Evolutionary conservation across 2,797 vertebrate species (phyloP).

Genomic region (Loriculus beryllinus): DNA sequence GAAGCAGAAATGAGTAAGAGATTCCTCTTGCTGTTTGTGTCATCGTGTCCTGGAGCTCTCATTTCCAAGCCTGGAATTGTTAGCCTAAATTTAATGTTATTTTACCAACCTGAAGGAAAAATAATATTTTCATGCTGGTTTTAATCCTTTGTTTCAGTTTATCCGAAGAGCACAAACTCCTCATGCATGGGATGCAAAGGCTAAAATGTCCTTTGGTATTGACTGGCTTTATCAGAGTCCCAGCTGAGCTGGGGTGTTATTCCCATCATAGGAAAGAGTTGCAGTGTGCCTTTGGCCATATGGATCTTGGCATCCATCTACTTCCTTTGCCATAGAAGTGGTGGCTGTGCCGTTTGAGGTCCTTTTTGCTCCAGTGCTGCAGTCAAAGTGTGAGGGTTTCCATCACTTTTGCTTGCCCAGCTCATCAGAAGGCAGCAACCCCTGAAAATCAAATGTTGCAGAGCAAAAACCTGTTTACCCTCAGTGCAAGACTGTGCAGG

Average conservation of each 20-base stretch:
- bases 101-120: neutral
- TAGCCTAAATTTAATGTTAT: neutral
- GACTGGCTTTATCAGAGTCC: neutral
- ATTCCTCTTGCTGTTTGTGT: neutral
- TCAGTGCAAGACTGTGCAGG: accelerated
- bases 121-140: neutral
- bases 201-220: neutral
- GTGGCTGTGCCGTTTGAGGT: accelerated
- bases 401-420: neutral
- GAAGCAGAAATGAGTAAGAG: neutral
- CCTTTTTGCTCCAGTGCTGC: neutral
- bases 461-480: neutral
- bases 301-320: neutral
- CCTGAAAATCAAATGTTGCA: neutral
- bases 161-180: neutral
- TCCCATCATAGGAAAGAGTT: neutral
- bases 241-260: neutral
- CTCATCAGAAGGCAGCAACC: neutral
- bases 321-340: neutral
- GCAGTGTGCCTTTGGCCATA: accelerated
- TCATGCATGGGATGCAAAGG: neutral
- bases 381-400: neutral
- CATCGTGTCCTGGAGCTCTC: neutral
- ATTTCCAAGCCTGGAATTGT: neutral
- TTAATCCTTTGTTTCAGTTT: neutral